Evolutionary conservation across 2,797 vertebrate genomes (phyloP), one percentile per base, ranked within the genome.

Genomic region (Heterohyrax brucei): DNA sequence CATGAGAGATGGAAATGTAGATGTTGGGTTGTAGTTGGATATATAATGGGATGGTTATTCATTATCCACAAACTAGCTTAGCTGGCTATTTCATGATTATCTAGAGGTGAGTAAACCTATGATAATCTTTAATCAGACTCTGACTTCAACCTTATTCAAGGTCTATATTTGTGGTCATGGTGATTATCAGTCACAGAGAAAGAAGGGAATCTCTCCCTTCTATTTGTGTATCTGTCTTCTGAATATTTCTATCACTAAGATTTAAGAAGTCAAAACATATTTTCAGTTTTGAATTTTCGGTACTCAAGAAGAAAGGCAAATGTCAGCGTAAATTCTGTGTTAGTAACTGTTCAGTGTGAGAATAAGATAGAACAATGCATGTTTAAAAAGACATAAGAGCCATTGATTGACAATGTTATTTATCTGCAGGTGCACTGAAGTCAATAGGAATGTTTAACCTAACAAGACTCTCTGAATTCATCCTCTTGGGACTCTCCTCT

Each of bases 401-500:
- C 12, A 50, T n/a, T 76, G 13, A 26, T 4, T 64, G 19, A 61
- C 33, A 18, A 3, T 5, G 26, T 19, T 76, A n/a, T 66, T 83
- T 59, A 30, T 24, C 62, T 46, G 46, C 12, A 95, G 89, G 86
- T 88, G 10, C 5, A 48, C 3, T 12, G 5, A 46, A 73, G 13
- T 39, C 77, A 48, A 50, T 72, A 50, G 68, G 61, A 53, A 79
- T 62, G 70, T 46, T 13, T 44, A 97, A 96, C 64, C 56, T 78
- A 56, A 97, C 93, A 59, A 84, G 0, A 48, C 24, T 87, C 21
- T 79, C 89, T 14, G 78, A 97, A 62, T 97, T 97, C 75, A 89
- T 95, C 21, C 96, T 97, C 28, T 0, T 93, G 30, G 95, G 97
- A 87, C 96, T 96, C 28, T 95, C 95, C 1, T 91, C 94, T 61